A percentile compares a stretch with the other conserved stretches of the same genome.
These are phyloP conservation scores for Pteronotus mesoamericanus DNA, from an alignment of 2,797 vertebrate species.

Conservation along the genomic window DNA sequence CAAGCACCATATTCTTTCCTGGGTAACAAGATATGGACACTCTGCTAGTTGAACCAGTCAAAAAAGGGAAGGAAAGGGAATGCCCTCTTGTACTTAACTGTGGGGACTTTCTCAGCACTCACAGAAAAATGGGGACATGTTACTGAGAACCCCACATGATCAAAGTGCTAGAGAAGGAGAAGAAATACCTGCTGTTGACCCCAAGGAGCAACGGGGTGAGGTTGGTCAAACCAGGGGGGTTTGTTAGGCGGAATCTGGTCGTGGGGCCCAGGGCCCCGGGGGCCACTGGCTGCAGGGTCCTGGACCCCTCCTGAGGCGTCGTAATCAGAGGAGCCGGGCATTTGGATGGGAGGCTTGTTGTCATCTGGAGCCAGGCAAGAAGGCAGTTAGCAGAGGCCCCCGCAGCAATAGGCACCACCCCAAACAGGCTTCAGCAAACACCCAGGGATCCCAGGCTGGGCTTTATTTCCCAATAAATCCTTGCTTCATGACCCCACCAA, in stretches of 20 bases:
- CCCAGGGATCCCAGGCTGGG: neutral
- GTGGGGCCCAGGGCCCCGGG: constrained; percentile 86
- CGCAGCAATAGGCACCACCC: accelerated
- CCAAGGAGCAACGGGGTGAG: constrained; percentile 92
- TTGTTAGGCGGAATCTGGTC: constrained; percentile 91
- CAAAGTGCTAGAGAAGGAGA: neutral
- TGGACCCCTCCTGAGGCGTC: constrained; percentile 84
- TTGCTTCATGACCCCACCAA: neutral
- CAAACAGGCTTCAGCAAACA: neutral
- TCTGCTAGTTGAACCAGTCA: neutral
- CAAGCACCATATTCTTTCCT: neutral
- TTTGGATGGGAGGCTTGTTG: constrained; percentile 87
- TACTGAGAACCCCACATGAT: neutral
- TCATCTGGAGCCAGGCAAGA: constrained; percentile 82
- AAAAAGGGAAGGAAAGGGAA: neutral
- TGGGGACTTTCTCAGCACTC: neutral
- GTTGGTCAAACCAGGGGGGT: constrained; percentile 94
- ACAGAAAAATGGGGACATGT: accelerated
- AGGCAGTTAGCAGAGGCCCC: neutral
- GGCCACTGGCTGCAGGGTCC: constrained; percentile 79
- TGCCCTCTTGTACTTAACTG: accelerated
- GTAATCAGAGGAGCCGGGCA: constrained; percentile 88
- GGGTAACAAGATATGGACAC: neutral
- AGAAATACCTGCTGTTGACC: constrained; percentile 91
- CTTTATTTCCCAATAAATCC: neutral